A percentile compares a stretch with the other conserved stretches of the same genome.
These are phyloP conservation scores for Nyctalus aviator DNA, from an alignment of 2,797 vertebrate genomes.

Conservation along the genomic window DNA sequence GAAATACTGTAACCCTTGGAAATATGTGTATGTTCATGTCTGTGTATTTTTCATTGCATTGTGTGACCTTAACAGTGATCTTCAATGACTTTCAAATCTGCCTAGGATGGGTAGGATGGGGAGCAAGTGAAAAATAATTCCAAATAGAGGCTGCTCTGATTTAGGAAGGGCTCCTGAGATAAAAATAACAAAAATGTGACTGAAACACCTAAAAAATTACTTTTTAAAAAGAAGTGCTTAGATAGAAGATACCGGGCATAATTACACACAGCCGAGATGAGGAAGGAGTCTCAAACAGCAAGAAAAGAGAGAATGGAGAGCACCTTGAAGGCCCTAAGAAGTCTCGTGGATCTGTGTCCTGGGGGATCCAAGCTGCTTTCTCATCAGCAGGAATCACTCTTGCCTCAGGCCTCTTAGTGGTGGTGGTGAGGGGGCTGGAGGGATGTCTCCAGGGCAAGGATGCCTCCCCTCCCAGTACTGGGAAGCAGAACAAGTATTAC, in stretches of 20 bases:
- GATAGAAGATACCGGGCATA: neutral
- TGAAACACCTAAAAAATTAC: neutral
- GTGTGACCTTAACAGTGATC: neutral
- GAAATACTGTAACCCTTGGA: neutral
- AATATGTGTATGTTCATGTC: neutral
- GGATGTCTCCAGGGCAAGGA: neutral
- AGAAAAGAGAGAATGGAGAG: neutral
- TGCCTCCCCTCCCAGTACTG: rapidly evolving
- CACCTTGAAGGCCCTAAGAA: neutral
- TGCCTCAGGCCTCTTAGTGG: neutral
- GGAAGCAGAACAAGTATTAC: neutral
- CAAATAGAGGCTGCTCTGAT: neutral
- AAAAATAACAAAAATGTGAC: neutral
- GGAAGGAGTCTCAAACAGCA: neutral
- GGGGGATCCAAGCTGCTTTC: neutral
- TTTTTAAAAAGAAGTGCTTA: neutral
- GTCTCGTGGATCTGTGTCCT: neutral
- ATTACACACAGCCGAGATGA: neutral
- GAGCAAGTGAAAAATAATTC: neutral
- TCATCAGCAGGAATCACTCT: neutral
- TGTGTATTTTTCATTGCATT: neutral
- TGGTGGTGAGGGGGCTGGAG: too few species aligned
- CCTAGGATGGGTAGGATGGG: neutral
- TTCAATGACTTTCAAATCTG: neutral
- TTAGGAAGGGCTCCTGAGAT: neutral